These are phyloP conservation scores for Buathra laborator DNA, from an alignment of 2,888 invertebrate species.

Conservation along the genomic window DNA sequence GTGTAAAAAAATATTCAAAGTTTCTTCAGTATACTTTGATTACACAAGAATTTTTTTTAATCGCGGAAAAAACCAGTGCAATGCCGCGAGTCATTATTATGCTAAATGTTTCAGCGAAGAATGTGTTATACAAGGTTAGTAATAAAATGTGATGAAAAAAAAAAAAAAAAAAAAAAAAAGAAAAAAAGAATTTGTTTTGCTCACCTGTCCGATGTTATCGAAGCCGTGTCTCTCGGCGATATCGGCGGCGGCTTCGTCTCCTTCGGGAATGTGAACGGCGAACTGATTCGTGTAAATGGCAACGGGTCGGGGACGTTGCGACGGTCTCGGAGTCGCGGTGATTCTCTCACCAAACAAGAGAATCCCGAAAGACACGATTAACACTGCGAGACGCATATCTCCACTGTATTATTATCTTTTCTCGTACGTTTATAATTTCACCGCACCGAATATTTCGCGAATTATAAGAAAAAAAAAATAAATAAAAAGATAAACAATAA, in stretches of 20 bases:
- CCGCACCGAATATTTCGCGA: background rate
- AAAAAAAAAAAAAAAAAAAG: background rate
- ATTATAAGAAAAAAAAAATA: background rate
- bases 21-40: too few species aligned
- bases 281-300: constrained; percentile 92
- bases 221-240: constrained; percentile 95
- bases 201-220: constrained; percentile 95
- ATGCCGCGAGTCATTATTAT: too few species aligned
- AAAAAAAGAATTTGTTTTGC: constrained; percentile 76
- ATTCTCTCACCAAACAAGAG: constrained; percentile 71
- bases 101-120: too few species aligned
- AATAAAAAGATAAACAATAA: background rate
- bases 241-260: constrained; percentile 89
- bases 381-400: constrained; percentile 79
- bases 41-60: too few species aligned
- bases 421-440: background rate
- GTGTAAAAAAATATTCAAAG: too few species aligned
- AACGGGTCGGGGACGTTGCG: constrained; percentile 59
- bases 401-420: constrained; percentile 50
- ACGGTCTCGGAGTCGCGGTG: constrained; percentile 59
- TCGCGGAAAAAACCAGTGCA: too few species aligned
- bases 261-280: constrained; percentile 94
- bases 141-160: background rate
- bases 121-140: too few species aligned
- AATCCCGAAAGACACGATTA: constrained; percentile 77